Evolutionary conservation across 2,113 vertebrate genomes (phyloP), one percentile per base, ranked within the genome.

Genomic region (Romanogobio albipinnatus): DNA sequence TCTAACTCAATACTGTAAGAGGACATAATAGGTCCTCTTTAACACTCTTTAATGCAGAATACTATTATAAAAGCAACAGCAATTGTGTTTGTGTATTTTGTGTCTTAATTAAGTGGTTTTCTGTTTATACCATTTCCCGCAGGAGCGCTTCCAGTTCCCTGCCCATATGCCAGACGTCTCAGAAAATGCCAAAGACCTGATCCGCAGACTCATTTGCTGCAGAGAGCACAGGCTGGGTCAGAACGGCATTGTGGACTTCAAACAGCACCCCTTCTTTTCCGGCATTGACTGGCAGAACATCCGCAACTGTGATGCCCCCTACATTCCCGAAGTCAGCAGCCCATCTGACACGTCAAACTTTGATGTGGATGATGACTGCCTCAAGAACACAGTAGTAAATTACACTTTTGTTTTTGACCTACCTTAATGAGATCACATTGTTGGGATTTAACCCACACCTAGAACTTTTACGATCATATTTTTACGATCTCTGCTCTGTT

Each of bases 261-360:
- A 99, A 93, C 96, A 96, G 76, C 98, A 99, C 85, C 96, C 97
- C 0, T 99, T 99, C 90, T 99, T 99, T 90, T 87, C 58, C 26
- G 98, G 97, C 85, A 99, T 99, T 70, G 95, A 97, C n/a, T 99
- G 98, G 98, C 97, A 98, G 70, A 98, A 99, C 92, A 96, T 99
- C 85, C 95, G 93, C 77, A 96, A 94, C 59, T 99, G 97, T 88
- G 98, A 99, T 90, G 98, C 98, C 89, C 98, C 98, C 78, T 99
- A 99, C 89, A 99, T 99, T 93, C 98, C 98, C 53, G 98, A 99
- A 95, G 98, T 99, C 94, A 99, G 98, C 95, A 99, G 98, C 84
- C 98, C 98, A 33, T 99, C 98, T 24, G 98, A 99, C 89, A 99
- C 98, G 7, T 99, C 98, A n/a, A 99, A 99, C 93, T 99, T 99